phyloP scores from a whole-genome alignment of 2,113 vertebrate species.

The Gila orcuttii region DNA sequence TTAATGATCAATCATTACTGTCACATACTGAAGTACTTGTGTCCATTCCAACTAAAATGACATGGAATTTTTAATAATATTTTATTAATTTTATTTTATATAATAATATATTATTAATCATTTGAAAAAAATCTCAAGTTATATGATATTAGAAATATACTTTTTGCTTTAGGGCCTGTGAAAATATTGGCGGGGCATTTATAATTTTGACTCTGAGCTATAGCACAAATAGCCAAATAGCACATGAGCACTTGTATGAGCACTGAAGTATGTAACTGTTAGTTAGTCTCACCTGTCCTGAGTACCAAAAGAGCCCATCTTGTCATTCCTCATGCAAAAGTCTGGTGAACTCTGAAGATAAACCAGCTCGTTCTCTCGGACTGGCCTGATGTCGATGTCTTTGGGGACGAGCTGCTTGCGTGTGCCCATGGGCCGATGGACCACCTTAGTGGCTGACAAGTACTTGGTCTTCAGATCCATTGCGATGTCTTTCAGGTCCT shows the following conservation, averaged over 20 bases:
- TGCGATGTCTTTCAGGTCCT: conserved; percentile 90
- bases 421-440: conserved; percentile 92
- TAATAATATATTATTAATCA: no score
- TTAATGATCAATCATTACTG: neutral
- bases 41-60: neutral
- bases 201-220: neutral
- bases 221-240: no score
- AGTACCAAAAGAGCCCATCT: conserved; percentile 91
- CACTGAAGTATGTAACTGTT: conserved; percentile 53
- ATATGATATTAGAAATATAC: no score
- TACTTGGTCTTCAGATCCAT: conserved; percentile 95
- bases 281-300: conserved; percentile 88
- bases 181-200: neutral
- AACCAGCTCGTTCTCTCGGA: conserved; percentile 94
- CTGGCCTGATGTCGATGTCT: conserved; percentile 94
- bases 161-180: neutral
- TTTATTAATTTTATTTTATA: no score
- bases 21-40: neutral
- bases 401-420: conserved; percentile 98
- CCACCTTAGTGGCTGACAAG: conserved; percentile 95
- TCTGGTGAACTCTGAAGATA: conserved; percentile 96
- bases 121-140: no score
- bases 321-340: conserved; percentile 93
- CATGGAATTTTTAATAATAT: no score
- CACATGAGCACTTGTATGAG: conserved; percentile 14